phyloP scores from a whole-genome alignment of 2,113 vertebrate genomes.

The Cnemophilus loriae region DNA sequence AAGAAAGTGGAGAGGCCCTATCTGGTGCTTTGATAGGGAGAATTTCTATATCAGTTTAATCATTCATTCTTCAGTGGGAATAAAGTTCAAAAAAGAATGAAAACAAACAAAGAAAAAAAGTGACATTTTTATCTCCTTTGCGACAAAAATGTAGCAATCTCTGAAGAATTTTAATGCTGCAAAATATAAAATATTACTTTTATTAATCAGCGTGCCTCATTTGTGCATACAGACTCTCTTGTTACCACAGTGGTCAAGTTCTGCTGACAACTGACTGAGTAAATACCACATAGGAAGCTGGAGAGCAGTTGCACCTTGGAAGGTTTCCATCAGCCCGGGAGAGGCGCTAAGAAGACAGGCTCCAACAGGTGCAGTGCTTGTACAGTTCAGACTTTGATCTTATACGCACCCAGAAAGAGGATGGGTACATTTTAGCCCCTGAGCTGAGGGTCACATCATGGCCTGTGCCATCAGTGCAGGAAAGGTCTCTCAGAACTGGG shows the following conservation, averaged over 20 bases:
- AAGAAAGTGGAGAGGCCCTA: background rate
- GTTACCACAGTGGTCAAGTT: background rate
- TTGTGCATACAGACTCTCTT: background rate
- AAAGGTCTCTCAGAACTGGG: background rate
- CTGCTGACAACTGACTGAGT: background rate
- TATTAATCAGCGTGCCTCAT: background rate
- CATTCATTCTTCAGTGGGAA: background rate
- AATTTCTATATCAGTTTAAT: background rate
- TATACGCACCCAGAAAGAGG: background rate
- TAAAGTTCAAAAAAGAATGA: background rate
- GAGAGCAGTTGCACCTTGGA: background rate
- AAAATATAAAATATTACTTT: background rate
- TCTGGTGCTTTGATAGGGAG: background rate
- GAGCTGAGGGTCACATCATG: background rate
- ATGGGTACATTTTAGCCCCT: fast-evolving
- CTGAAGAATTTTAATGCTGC: background rate
- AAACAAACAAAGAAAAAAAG: background rate
- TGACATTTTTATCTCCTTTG: background rate
- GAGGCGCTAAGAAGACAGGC: background rate
- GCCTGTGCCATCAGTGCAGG: fast-evolving
- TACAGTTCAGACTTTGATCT: background rate
- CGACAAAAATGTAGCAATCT: background rate
- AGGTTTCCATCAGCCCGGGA: background rate
- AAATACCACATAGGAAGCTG: background rate
- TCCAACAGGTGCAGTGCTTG: background rate